Percentiles rank a stretch among this genome's conserved stretches.
Conservation (phyloP, 2,797 vertebrate species). For the Aselliscus stoliczkanus region DNA sequence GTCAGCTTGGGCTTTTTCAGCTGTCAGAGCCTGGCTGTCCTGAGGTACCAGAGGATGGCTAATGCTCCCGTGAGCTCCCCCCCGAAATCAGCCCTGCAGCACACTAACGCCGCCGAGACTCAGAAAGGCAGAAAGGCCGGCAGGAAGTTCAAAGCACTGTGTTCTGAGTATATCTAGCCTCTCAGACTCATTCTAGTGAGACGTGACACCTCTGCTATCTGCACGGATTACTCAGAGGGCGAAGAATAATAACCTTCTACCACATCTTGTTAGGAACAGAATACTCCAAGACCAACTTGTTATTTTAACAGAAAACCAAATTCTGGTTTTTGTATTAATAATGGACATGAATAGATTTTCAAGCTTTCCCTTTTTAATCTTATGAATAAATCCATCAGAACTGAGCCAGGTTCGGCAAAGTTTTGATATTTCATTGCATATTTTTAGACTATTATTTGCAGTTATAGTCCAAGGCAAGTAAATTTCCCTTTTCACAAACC, state of each 20-base stretch:
- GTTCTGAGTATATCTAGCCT: not conserved
- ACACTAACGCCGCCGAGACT: no score
- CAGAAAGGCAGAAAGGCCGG: not conserved
- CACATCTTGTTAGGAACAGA: not conserved
- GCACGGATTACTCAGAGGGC: not conserved
- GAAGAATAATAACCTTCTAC: not conserved
- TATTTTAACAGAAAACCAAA: not conserved
- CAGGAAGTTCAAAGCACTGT: not conserved
- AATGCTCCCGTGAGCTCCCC: no score
- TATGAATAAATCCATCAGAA: not conserved
- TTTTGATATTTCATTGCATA: not conserved
- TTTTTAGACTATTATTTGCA: not conserved
- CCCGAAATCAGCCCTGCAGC: not conserved
- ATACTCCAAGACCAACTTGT: not conserved
- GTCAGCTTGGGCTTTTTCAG: not conserved
- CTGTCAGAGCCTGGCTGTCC: not conserved
- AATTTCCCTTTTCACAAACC: not conserved
- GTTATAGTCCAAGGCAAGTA: not conserved
- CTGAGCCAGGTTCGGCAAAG: not conserved
- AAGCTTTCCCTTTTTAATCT: not conserved
- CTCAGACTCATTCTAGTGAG: not conserved
- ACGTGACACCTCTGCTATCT: not conserved
- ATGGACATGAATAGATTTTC: not conserved
- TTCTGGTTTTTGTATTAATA: not conserved
- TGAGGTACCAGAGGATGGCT: not conserved